A percentile compares a stretch with the other conserved stretches of the same genome.
These are phyloP conservation scores for Melanotaenia duboulayi DNA, from an alignment of 2,113 vertebrate species.

Conservation along the genomic window DNA sequence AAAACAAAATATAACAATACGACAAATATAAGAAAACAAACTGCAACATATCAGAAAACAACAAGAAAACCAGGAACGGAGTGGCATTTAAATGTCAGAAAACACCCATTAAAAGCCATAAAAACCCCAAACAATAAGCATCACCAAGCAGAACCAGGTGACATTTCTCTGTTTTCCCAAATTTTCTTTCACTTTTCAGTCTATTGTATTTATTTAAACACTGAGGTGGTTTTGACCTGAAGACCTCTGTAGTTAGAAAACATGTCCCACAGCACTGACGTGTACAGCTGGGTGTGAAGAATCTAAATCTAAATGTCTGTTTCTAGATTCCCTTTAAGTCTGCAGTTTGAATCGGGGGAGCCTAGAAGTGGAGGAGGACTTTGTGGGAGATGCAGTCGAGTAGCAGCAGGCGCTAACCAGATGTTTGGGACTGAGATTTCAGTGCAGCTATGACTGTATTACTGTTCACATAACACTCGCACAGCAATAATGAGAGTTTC, in stretches of 20 bases:
- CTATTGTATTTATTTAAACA: no score
- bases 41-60: no score
- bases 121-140: no score
- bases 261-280: background rate
- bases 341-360: background rate
- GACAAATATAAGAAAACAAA: background rate
- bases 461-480: background rate
- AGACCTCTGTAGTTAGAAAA: background rate
- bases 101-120: no score
- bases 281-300: background rate
- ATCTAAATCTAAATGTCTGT: background rate
- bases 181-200: no score
- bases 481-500: slow-evolving; percentile 1
- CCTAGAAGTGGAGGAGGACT: background rate
- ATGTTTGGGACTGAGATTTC: background rate
- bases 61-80: no score
- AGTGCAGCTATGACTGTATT: background rate
- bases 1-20: background rate
- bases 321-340: background rate
- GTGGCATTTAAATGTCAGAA: no score
- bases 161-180: no score
- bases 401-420: slow-evolving; percentile 1
- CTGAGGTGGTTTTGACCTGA: no score
- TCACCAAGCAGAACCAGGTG: no score
- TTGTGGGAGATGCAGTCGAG: slow-evolving; percentile 3